Base-by-base conservation (phyloP, 2,888 invertebrate species). In the Andrena chrysosceles region DNA sequence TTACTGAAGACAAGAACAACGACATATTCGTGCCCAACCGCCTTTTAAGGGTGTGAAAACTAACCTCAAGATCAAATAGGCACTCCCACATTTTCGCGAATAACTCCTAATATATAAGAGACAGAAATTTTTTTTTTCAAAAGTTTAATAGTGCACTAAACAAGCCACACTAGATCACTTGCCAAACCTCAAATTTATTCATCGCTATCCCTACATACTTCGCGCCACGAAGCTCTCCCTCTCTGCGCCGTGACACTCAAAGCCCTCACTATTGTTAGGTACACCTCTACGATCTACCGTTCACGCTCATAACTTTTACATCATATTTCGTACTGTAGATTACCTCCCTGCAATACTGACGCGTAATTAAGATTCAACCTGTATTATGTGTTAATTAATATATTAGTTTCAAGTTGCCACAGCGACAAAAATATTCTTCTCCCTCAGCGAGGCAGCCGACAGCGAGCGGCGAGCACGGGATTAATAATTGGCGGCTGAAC, bases 401-500 rank as follows among this genome's bases (percentile, higher is more conserved):
- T 56, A 56, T 56, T 56, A 56, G 26, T 13, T 56, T 56, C 56
- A 4, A 10, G 26, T 26, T 56, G 26, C 8, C 10, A 0, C 56
- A 3, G 23, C 56, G 56, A 33, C 20, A 69, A 69, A 2, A 62
- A 62, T 60, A 52, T 8, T 7, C 5, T 20, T 48, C 31, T 6
- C 26, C 42, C 10, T 7, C n/a, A 20, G 5, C 8, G 13, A 0
- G 52, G 26, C 26, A n/a, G 16, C 16, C 20, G 7, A 26, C 7
- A 7, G 23, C n/a, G 2, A 70, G 42, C 42, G 16, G 42, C 49
- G 29, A 33, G 49, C 26, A 5, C 33, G 13, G 64, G 62, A 64
- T 59, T 77, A 70, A 68, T 68, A 76, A 75, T 35, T 23, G 26
- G 20, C 31, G 13, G 77, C 7, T 42, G 35, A 52, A 42, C 42